phyloP scores from a whole-genome alignment of 2,797 vertebrate species.

The Parauchenoglanis punctatus region DNA sequence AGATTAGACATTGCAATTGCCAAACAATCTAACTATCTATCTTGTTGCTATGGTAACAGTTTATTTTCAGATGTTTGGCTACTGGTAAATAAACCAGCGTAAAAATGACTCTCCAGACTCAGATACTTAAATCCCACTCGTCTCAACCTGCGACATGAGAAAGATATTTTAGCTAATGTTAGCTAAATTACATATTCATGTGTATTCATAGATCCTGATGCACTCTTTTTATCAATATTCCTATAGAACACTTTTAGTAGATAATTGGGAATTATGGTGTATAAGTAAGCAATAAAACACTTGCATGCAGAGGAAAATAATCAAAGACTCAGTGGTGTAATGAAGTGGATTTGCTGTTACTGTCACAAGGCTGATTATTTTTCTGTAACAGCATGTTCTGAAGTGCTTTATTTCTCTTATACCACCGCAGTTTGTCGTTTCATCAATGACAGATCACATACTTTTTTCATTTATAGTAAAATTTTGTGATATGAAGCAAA shows the following conservation, averaged over 20 bases:
- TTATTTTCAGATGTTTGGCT: neutral
- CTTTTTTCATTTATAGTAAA: no score
- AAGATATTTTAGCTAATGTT: neutral
- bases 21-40: neutral
- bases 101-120: neutral
- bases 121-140: neutral
- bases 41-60: slow-evolving; percentile 1
- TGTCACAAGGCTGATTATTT: neutral
- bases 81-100: neutral
- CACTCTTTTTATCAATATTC: neutral
- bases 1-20: neutral
- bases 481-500: no score
- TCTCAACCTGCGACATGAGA: neutral
- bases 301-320: neutral
- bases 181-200: neutral
- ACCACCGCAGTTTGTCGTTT: no score
- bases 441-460: no score
- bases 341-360: neutral
- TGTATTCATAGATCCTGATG: neutral
- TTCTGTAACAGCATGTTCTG: no score
- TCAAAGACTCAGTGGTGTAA: no score
- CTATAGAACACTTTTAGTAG: neutral
- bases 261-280: neutral
- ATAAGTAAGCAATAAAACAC: neutral
- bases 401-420: no score